Evolutionary conservation across 2,888 invertebrate genomes (phyloP).

Genomic region (Brenthis ino): DNA sequence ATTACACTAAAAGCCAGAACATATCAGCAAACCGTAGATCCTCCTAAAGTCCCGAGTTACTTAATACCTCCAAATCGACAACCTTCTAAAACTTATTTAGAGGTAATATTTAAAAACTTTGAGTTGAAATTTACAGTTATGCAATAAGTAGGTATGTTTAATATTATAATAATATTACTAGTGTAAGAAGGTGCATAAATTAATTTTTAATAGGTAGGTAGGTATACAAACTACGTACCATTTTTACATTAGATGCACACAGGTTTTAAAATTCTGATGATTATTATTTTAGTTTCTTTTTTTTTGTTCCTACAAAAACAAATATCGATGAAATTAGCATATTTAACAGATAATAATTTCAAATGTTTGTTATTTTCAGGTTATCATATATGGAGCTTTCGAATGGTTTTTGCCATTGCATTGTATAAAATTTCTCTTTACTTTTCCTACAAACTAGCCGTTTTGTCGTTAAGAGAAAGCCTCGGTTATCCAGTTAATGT

Average conservation of each 20-base stretch:
- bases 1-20: slow-evolving; percentile 68
- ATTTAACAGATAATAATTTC: too few species aligned
- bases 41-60: slow-evolving; percentile 58
- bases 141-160: too few species aligned
- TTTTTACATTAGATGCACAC: too few species aligned
- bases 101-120: slow-evolving; percentile 11
- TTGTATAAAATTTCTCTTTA: not conserved
- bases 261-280: too few species aligned
- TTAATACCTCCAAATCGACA: slow-evolving; percentile 77
- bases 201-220: too few species aligned
- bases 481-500: slow-evolving; percentile 43
- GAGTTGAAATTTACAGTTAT: too few species aligned
- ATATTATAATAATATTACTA: too few species aligned
- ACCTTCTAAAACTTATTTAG: slow-evolving; percentile 87
- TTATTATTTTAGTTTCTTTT: too few species aligned
- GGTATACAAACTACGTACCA: too few species aligned
- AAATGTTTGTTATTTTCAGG: slow-evolving; percentile 16
- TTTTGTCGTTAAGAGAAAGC: not conserved
- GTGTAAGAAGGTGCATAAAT: too few species aligned
- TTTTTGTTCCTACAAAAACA: too few species aligned
- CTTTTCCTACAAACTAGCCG: slow-evolving; percentile 1
- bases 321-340: too few species aligned
- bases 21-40: slow-evolving; percentile 83
- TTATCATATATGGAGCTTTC: slow-evolving; percentile 21
- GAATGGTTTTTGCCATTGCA: slow-evolving; percentile 15